Evolutionary conservation across 2,113 vertebrate species (phyloP).

Genomic region (Gavialis gangeticus): DNA sequence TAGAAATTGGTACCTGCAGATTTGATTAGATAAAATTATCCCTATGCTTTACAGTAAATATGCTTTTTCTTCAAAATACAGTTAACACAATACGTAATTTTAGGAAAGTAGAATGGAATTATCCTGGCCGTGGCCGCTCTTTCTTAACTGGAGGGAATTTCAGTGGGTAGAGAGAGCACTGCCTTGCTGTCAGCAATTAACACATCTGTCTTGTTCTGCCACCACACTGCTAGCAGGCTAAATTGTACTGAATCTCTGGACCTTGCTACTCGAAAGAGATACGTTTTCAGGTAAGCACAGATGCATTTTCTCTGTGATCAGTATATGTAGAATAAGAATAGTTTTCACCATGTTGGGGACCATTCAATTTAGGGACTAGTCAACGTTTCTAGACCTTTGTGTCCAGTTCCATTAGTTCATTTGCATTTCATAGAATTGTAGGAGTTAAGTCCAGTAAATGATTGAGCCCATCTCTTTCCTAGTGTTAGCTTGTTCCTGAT

Average conservation of each 20-base stretch:
- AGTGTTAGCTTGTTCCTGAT: not conserved
- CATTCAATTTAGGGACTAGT: too few relatives aligned
- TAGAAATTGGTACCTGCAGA: not conserved
- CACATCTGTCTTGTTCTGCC: not conserved
- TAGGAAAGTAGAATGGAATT: not conserved
- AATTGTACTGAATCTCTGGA: not conserved
- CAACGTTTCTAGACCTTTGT: not conserved
- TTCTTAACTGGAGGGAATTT: not conserved
- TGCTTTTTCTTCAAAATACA: not conserved
- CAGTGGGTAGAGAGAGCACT: not conserved
- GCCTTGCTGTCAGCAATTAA: not conserved
- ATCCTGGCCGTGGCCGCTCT: not conserved
- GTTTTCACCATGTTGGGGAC: not conserved
- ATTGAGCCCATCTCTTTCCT: not conserved
- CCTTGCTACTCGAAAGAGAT: not conserved
- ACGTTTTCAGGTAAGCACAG: not conserved
- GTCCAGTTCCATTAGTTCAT: not conserved
- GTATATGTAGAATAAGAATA: not conserved
- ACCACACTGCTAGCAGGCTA: not conserved
- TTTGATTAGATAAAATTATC: not conserved
- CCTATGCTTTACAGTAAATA: not conserved
- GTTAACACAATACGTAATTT: not conserved
- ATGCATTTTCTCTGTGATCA: not conserved
- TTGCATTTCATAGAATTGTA: not conserved
- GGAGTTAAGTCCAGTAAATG: not conserved